These are phyloP conservation scores for Chromis chromis DNA, from an alignment of 2,797 vertebrate species.

Conservation along the genomic window DNA sequence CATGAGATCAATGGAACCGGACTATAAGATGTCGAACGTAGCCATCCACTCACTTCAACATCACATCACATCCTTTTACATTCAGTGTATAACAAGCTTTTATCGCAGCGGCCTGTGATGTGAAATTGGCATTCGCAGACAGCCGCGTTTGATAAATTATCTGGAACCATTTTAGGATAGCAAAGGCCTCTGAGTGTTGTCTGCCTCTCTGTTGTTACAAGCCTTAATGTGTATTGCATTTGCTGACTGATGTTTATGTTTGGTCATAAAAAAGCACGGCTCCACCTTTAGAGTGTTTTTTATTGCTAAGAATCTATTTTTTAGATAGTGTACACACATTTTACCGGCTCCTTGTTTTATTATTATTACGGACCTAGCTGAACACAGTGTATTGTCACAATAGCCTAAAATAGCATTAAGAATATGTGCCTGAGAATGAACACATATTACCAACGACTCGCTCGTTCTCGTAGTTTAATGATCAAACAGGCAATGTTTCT, in stretches of 20 bases:
- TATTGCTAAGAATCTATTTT: conserved; percentile 53
- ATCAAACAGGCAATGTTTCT: conserved; percentile 23
- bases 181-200: conserved; percentile 21
- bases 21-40: conserved; percentile 43
- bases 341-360: conserved; percentile 33
- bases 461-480: conserved; percentile 28
- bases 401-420: conserved; percentile 36
- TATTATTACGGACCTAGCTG: conserved; percentile 33
- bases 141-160: conserved; percentile 50
- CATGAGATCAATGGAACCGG: conserved; percentile 41
- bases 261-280: conserved; percentile 44
- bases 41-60: conserved; percentile 38
- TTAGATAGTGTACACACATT: conserved; percentile 33
- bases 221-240: conserved; percentile 42
- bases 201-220: conserved; percentile 29
- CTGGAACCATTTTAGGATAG: conserved; percentile 39
- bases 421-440: conserved; percentile 36
- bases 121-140: conserved; percentile 41
- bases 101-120: conserved; percentile 24
- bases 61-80: conserved; percentile 39
- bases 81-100: conserved; percentile 32
- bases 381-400: conserved; percentile 23
- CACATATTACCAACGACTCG: conserved; percentile 34
- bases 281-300: conserved; percentile 52
- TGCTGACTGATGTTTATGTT: conserved; percentile 44